Evolutionary conservation across 2,113 vertebrate species (phyloP).

Genomic region (Podiceps cristatus): DNA sequence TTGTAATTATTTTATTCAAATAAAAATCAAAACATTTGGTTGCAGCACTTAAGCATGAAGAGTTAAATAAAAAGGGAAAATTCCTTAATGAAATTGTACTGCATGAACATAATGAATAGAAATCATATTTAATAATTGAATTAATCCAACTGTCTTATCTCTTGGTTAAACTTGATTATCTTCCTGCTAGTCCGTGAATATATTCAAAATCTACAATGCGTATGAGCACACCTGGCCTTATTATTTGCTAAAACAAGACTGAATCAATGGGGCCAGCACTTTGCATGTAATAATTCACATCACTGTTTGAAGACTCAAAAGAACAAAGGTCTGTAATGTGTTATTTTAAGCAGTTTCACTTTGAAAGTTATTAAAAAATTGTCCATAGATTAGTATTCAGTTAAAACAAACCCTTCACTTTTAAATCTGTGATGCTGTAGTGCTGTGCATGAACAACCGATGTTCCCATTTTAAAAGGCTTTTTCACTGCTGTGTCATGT

Average conservation of each 20-base stretch:
- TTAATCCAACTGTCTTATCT: background rate
- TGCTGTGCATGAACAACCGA: background rate
- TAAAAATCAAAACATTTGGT: background rate
- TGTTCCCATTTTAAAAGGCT: accelerated
- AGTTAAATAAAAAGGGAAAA: background rate
- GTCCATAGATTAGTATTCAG: background rate
- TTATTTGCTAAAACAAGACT: background rate
- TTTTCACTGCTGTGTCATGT: background rate
- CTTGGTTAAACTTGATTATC: background rate
- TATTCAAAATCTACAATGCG: background rate
- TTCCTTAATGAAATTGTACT: background rate
- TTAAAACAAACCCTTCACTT: background rate
- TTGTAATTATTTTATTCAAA: background rate
- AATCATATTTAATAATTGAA: background rate
- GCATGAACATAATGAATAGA: background rate
- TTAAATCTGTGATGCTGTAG: background rate
- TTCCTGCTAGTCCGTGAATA: background rate
- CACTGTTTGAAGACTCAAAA: background rate
- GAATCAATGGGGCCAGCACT: background rate
- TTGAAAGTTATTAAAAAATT: background rate
- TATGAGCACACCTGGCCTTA: background rate
- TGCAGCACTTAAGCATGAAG: background rate
- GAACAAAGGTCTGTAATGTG: conserved; percentile 40
- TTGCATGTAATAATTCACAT: background rate
- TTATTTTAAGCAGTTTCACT: conserved; percentile 14